These are phyloP conservation scores for Discoglossus pictus DNA, from an alignment of 2,797 vertebrate genomes.

Conservation along the genomic window DNA sequence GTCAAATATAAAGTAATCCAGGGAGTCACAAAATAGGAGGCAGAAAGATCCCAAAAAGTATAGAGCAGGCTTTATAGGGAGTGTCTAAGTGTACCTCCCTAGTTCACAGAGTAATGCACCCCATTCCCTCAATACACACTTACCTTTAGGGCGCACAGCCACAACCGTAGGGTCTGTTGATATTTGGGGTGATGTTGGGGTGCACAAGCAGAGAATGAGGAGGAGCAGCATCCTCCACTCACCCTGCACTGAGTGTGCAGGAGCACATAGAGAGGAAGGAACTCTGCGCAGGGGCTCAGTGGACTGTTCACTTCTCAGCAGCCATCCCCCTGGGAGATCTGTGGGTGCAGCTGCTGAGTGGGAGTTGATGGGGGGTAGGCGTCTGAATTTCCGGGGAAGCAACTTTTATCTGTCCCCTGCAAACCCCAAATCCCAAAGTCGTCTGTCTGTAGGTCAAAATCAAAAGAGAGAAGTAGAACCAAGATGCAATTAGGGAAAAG, in stretches of 20 bases:
- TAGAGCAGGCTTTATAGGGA: no score
- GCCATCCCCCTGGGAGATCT: neutral
- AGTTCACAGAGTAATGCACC: no score
- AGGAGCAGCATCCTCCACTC: slow-evolving; percentile 19
- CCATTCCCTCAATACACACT: neutral
- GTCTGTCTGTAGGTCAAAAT: no score
- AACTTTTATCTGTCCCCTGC: neutral
- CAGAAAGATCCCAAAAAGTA: no score
- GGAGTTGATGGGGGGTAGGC: neutral
- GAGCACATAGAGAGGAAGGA: neutral
- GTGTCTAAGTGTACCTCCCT: no score
- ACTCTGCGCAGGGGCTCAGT: neutral
- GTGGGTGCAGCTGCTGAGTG: slow-evolving; percentile 27
- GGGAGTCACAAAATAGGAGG: no score
- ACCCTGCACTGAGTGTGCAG: neutral
- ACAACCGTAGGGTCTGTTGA: neutral
- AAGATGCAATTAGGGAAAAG: no score
- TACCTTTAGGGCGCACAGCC: slow-evolving; percentile 6
- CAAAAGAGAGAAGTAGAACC: no score
- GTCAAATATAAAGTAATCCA: no score
- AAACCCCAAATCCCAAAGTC: neutral
- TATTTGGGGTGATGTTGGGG: neutral
- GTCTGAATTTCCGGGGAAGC: no score
- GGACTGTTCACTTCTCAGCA: slow-evolving; percentile 24
- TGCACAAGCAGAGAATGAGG: slow-evolving; percentile 1